Evolutionary conservation across 2,797 vertebrate genomes (phyloP).

Genomic region (Pterois miles): DNA sequence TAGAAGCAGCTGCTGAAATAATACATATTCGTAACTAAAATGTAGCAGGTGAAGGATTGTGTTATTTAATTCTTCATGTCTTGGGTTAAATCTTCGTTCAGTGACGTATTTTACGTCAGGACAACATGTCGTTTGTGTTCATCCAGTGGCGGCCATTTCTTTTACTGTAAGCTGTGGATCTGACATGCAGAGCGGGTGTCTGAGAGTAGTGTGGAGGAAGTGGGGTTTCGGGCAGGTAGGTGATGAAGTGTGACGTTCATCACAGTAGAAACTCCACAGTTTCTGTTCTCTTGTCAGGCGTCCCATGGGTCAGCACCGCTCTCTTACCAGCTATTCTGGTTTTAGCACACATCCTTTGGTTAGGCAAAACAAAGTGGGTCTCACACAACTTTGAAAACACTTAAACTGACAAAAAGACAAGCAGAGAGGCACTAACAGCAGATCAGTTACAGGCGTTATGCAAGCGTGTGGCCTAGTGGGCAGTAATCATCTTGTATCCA

Average conservation of each 20-base stretch:
- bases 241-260: conserved; percentile 64
- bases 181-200: background rate
- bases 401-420: conserved; percentile 21
- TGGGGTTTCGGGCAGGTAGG: conserved; percentile 31
- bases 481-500: background rate
- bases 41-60: background rate
- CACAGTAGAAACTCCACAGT: conserved; percentile 67
- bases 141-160: background rate
- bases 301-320: conserved; percentile 59
- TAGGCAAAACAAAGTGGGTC: conserved; percentile 12
- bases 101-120: background rate
- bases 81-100: background rate
- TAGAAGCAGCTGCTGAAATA: background rate
- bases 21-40: background rate
- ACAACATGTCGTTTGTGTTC: background rate
- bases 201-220: conserved; percentile 40
- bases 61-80: background rate
- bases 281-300: conserved; percentile 70
- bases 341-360: conserved; percentile 62
- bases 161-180: background rate
- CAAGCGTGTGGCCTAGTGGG: background rate
- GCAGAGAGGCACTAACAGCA: background rate
- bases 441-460: background rate
- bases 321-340: conserved; percentile 58
- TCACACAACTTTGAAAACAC: conserved; percentile 28